Evolutionary conservation across 2,113 vertebrate species (phyloP).

Genomic region (Cepphus grylle): DNA sequence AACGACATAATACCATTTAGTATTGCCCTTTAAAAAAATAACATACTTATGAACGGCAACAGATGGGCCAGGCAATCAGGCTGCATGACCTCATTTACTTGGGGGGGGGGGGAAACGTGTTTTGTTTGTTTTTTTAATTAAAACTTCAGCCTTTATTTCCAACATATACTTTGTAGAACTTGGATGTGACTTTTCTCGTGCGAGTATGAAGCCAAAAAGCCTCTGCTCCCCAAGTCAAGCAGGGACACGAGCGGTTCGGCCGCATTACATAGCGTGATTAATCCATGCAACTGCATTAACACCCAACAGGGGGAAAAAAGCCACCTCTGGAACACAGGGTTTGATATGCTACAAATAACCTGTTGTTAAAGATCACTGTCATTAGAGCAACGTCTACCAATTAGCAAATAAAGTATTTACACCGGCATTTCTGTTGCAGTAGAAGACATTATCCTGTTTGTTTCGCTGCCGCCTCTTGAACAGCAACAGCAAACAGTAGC

Average conservation of each 20-base stretch:
- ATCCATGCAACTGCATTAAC: not conserved
- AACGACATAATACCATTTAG: constrained; percentile 33
- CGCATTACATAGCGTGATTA: not conserved
- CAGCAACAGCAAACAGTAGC: not conserved
- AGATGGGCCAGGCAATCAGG: constrained; percentile 36
- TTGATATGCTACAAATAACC: not conserved
- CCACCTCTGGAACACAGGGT: not conserved
- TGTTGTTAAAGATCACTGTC: not conserved
- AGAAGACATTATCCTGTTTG: not conserved
- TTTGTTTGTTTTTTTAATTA: not conserved
- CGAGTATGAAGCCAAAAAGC: not conserved
- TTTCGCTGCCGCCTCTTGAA: not conserved
- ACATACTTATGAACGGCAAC: constrained; percentile 24
- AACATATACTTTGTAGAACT: constrained; percentile 2
- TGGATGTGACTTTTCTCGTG: not conserved
- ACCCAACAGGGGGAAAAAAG: not conserved
- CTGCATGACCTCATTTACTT: constrained; percentile 37
- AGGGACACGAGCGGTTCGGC: not conserved
- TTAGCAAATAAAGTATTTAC: constrained; percentile 3
- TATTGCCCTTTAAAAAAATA: constrained; percentile 35
- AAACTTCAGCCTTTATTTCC: constrained; percentile 23
- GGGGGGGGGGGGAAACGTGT: not conserved
- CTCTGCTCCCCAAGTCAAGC: not conserved
- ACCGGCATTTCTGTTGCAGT: not conserved
- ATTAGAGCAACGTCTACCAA: not conserved